Evolutionary conservation across 1,140 invertebrate species (phyloP), one percentile per base, ranked within the genome.

Genomic region (Brachionus angularis): DNA sequence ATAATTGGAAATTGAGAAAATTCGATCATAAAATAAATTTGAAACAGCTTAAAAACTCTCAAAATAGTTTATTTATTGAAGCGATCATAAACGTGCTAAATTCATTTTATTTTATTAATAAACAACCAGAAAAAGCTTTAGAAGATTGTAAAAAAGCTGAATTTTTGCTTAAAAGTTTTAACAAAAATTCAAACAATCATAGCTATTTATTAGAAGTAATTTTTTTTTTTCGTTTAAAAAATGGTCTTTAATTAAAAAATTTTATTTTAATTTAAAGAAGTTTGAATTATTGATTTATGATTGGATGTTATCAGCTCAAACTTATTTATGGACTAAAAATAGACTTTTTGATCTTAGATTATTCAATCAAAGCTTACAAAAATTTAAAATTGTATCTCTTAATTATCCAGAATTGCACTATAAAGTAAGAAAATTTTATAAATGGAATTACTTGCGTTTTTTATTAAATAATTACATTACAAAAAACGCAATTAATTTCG

Each of bases 251-350:
- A 58, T 31, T 2, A 3, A 39, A 1, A 64, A 42, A 36, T 1
- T 39, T 64, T 39, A 1, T 29, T 12, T 58, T 58, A 36, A 21
- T 58, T 14, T 29, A 39, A 23, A 67, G 62, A 67, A 47, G 29
- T 50, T 67, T 36, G 47, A 67, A 47, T 18, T 67, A 3, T 34
- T 67, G 27, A 47, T 67, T 23, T 47, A 47, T 67, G 62, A 67
- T 21, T 67, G 42, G 62, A 7, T 46, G 5, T 33, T 67, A 5
- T 47, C 42, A 1, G 42, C 27, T 4, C 62, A 67, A 34, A 47
- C 25, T 31, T 25, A 67, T 16, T 29, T 67, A 8, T 67, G 62
- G 62, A 67, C 62, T 10, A 67, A 46, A 14, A 21, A 18, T 0
- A 67, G 47, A 7, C n/a, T 33, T 5, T 3, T 23, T 46, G 23